Evolutionary conservation across 2,113 vertebrate species (phyloP).

Genomic region (Sarotherodon lohbergeri): DNA sequence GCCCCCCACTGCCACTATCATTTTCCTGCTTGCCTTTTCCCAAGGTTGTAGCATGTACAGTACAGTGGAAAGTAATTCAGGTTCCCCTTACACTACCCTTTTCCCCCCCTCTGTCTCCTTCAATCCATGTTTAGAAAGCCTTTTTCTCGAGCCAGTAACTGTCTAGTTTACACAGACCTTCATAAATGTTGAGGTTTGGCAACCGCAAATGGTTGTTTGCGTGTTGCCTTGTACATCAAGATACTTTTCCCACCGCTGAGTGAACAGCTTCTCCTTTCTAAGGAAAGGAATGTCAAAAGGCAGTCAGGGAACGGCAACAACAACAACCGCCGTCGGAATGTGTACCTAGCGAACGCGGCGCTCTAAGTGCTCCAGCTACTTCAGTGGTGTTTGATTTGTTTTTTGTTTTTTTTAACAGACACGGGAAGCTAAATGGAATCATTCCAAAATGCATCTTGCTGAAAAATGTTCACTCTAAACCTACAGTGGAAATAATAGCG

Average conservation of each 20-base stretch:
- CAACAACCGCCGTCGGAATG: neutral
- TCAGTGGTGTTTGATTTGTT: neutral
- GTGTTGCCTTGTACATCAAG: neutral
- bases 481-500: neutral
- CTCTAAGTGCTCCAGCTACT: neutral
- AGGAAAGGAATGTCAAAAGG: neutral
- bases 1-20: slow-evolving; percentile 39
- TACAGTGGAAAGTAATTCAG: slow-evolving; percentile 34
- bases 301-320: neutral
- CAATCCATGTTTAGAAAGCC: neutral
- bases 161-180: slow-evolving; percentile 9
- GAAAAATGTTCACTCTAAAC: neutral
- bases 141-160: neutral
- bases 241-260: neutral
- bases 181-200: neutral
- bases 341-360: neutral
- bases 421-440: neutral
- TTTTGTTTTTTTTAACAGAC: neutral
- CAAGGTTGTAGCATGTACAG: slow-evolving; percentile 27
- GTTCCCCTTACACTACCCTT: neutral
- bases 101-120: neutral
- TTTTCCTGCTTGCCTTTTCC: slow-evolving; percentile 34
- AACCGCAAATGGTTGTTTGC: neutral
- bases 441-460: neutral
- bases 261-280: neutral